A percentile compares a stretch with the other conserved stretches of the same genome.
Evolutionary conservation across 2,888 invertebrate genomes (phyloP).

Genomic region (Octodonta nipae): DNA sequence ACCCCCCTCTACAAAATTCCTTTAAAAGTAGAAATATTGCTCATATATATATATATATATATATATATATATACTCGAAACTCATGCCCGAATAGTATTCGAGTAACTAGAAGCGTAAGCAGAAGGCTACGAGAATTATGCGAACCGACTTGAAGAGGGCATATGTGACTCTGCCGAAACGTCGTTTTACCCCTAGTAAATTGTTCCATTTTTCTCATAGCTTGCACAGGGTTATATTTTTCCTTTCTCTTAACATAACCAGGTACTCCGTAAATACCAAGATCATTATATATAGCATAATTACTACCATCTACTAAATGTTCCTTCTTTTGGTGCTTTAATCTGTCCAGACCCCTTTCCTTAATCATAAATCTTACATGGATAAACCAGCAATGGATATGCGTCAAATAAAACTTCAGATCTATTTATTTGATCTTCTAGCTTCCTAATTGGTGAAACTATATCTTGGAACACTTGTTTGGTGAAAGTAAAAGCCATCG

Average conservation of each 20-base stretch:
- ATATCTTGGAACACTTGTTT: constrained; percentile 62
- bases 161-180: too few relatives aligned
- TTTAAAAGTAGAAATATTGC: too few relatives aligned
- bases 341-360: constrained; percentile 47
- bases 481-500: constrained; percentile 57
- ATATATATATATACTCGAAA: too few relatives aligned
- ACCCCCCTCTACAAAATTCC: too few relatives aligned
- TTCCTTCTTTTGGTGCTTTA: constrained; percentile 40
- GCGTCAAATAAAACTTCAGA: constrained; percentile 49
- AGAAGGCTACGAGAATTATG: too few relatives aligned
- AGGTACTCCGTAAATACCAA: constrained; percentile 57
- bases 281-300: constrained; percentile 58
- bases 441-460: constrained; percentile 49
- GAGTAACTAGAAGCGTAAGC: too few relatives aligned
- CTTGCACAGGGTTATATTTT: constrained; percentile 48
- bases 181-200: constrained; percentile 53
- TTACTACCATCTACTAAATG: constrained; percentile 50
- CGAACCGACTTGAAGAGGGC: too few relatives aligned
- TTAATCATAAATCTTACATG: constrained; percentile 52
- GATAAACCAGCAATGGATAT: constrained; percentile 55
- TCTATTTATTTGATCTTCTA: constrained; percentile 49
- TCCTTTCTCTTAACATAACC: constrained; percentile 45
- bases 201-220: constrained; percentile 57
- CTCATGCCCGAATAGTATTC: too few relatives aligned
- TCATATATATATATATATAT: too few relatives aligned